Base-by-base conservation (phyloP, 2,113 vertebrate genomes). In the Sturnus vulgaris region DNA sequence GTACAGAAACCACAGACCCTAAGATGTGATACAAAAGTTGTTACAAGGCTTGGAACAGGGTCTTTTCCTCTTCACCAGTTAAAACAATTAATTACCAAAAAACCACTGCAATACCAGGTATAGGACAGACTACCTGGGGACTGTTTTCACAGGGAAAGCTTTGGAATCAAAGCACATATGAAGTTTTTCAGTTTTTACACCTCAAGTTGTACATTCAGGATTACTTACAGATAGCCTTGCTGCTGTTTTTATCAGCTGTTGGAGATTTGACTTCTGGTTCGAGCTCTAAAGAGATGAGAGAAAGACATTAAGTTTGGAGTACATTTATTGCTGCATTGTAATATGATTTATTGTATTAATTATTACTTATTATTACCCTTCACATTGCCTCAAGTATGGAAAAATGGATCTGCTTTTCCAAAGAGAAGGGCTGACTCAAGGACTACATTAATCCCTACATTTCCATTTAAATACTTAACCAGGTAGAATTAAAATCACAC, bases 221-320 rank as follows among this genome's bases (percentile, higher is more conserved):
- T 71, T 82, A 98, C 98, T 98, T 97, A 99, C 98, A 98, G 93
- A 98, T 95, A 97, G 98, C 95, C 97, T 98, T 98, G 97, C 98
- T 98, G 97, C 88, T 97, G 95, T 98, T 99, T 97, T 96, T 98
- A 96, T 98, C 98, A 82, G 97, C 96, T 66, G 95, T 33, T 97
- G 97, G 98, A 86, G 97, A 98, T 97, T 98, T 99, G 77, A 98
- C 60, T 97, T 99, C 98, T 93, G 96, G 97, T 88, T 98, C 98
- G 61, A 98, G 97, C 93, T 98, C 98, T 99, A 73, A 93, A 96
- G 59, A 95, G 72, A 97, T 52, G 82, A 90, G 63, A 87, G 71
- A 78, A 96, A 60, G 85, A 22, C 66, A 92, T 60, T 60, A 82
- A n/a, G 28, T 44, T 90, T 61, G 18, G 18, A 30, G 16, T 0